Percentiles rank a stretch among this genome's conserved stretches.
These are phyloP conservation scores for Larimichthys crocea DNA, from an alignment of 2,113 vertebrate genomes.

Conservation along the genomic window DNA sequence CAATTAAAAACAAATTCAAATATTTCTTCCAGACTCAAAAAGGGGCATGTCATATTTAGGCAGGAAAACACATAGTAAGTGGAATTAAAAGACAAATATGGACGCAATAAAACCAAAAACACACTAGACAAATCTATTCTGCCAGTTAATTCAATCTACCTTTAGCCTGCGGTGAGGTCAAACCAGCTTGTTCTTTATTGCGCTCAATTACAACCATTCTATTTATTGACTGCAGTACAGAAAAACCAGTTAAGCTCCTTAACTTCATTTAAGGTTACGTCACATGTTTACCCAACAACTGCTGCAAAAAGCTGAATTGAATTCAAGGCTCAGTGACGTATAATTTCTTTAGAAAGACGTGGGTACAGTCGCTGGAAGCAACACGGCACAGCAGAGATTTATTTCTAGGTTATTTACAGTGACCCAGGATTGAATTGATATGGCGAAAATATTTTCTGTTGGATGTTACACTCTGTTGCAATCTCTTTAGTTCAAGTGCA, in stretches of 20 bases:
- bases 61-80: neutral
- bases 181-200: neutral
- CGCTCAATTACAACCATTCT: neutral
- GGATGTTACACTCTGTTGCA: neutral
- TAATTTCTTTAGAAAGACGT: neutral
- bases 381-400: neutral
- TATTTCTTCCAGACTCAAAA: neutral
- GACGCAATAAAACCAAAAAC: neutral
- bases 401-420: neutral
- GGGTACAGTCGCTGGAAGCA: neutral
- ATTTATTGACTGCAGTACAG: conserved; percentile 16
- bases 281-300: neutral
- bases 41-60: too few relatives aligned
- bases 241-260: conserved; percentile 26
- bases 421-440: neutral
- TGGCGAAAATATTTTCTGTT: neutral
- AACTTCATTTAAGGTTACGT: conserved; percentile 1
- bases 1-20: neutral
- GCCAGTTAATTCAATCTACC: neutral
- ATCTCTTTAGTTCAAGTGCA: conserved; percentile 1
- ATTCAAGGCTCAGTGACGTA: neutral
- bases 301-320: neutral
- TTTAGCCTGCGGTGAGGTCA: neutral
- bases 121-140: neutral
- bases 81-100: neutral